Conservation (phyloP, 2,797 vertebrate genomes). For the Lophius americanus region DNA sequence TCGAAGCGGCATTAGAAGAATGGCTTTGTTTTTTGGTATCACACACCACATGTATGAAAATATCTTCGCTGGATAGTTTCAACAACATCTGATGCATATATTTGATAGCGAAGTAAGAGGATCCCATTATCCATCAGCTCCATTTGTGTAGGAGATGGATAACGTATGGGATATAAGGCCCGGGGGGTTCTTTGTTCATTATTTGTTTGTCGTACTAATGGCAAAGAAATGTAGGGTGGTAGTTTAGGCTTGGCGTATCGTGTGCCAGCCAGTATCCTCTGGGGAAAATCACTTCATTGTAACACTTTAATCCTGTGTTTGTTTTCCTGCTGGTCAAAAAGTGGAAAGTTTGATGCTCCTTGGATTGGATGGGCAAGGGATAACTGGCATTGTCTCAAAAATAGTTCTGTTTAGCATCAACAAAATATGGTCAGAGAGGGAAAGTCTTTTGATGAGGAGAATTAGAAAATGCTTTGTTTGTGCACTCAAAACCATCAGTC, state of each 20-base stretch:
- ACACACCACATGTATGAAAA: conserved; percentile 24
- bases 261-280: conserved; percentile 50
- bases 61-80: conserved; percentile 33
- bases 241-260: conserved; percentile 46
- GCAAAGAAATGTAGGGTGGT: conserved; percentile 50
- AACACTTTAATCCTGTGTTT: conserved; percentile 73
- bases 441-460: conserved; percentile 30
- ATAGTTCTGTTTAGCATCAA: conserved; percentile 38
- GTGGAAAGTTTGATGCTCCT: conserved; percentile 58
- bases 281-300: conserved; percentile 71
- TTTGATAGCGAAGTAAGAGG: conserved; percentile 53
- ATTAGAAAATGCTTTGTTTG: conserved; percentile 50
- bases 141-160: conserved; percentile 65
- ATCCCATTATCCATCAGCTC: conserved; percentile 53
- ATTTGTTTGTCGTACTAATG: conserved; percentile 66
- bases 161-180: conserved; percentile 62
- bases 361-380: conserved; percentile 31
- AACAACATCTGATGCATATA: conserved; percentile 63
- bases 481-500: conserved; percentile 31
- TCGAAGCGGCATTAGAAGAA: conserved; percentile 35
- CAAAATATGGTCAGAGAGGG: conserved; percentile 31
- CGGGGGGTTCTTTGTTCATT: conserved; percentile 48
- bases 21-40: conserved; percentile 18
- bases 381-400: conserved; percentile 47
- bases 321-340: conserved; percentile 69